Evolutionary conservation across 2,797 vertebrate genomes (phyloP), one percentile per base, ranked within the genome.

Genomic region (Cygnus olor): DNA sequence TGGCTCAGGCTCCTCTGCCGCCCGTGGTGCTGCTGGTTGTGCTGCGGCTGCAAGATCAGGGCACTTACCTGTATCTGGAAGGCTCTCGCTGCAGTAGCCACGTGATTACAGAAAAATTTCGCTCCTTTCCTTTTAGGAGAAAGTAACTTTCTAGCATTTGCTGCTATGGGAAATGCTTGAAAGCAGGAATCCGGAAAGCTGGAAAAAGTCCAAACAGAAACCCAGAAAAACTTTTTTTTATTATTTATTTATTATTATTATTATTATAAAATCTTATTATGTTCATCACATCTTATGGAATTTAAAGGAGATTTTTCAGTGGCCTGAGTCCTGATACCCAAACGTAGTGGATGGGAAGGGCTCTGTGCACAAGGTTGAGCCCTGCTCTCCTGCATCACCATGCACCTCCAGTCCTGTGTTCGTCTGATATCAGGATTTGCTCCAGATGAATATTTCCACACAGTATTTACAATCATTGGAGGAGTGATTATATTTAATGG

Each of bases 401-500:
- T 25, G 36, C 49, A 56, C 56, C 30, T 54, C 58, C 44, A 22
- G 45, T 60, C 19, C 54, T n/a, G 20, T 4, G 0, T 63, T 93
- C 3, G 0, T 82, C 79, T 80, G 45, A 93, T 79, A 85, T 74
- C 57, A 72, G 42, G 49, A 63, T 92, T 94, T 92, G 45, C 79
- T 94, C 49, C 61, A 90, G 74, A 63, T 81, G 58, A 63, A 30
- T 94, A 88, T 89, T 94, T 89, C 86, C 25, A 69, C 2, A 1
- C 51, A 36, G 88, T 96, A 96, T 97, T 96, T 97, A 91, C 91
- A 92, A 92, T 88, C 76, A 81, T 90, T 76, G 94, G 78, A 95
- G 88, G 76, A 95, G 88, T 72, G 81, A 96, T 92, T 96, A 89
- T 89, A 65, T 94, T 96, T 96, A 96, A 95, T 88, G 93, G 79